Conservation (phyloP, 35 echinoderm and acorn worm species). For the Heliocidaris tuberculata region DNA sequence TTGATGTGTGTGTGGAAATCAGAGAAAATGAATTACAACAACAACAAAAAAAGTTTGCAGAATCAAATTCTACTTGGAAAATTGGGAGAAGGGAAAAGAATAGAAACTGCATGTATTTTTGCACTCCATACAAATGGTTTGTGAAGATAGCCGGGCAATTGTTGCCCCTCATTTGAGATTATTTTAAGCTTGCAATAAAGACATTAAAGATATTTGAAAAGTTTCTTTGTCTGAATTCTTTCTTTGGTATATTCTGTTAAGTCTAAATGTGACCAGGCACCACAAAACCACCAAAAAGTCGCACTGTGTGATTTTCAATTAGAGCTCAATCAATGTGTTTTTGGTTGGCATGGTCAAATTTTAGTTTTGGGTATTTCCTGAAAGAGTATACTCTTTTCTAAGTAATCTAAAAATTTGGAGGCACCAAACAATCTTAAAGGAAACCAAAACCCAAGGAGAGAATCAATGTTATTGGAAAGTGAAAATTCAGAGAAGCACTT, state of each 20-base stretch:
- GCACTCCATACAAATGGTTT: background rate
- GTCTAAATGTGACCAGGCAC: too few species aligned
- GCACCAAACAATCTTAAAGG: too few species aligned
- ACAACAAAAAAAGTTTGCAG: background rate
- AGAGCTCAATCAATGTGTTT: too few species aligned
- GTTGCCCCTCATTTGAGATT: background rate
- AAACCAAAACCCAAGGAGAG: too few species aligned
- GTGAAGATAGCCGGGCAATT: background rate
- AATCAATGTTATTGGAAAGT: too few species aligned
- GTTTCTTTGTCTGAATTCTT: background rate
- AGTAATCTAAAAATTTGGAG: too few species aligned
- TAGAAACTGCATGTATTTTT: background rate
- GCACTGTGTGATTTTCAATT: too few species aligned
- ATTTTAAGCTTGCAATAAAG: conserved; percentile 11
- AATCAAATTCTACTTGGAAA: background rate
- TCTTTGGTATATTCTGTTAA: background rate
- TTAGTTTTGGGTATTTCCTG: too few species aligned
- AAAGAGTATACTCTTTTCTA: too few species aligned
- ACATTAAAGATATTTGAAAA: background rate
- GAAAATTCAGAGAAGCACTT: too few species aligned
- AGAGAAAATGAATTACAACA: background rate
- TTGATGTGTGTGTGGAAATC: background rate
- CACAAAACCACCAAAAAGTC: too few species aligned
- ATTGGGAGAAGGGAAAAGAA: background rate
- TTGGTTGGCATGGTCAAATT: too few species aligned